Evolutionary conservation across 1,140 invertebrate genomes (phyloP), one percentile per base, ranked within the genome.

Genomic region (Diorhabda sublineata): DNA sequence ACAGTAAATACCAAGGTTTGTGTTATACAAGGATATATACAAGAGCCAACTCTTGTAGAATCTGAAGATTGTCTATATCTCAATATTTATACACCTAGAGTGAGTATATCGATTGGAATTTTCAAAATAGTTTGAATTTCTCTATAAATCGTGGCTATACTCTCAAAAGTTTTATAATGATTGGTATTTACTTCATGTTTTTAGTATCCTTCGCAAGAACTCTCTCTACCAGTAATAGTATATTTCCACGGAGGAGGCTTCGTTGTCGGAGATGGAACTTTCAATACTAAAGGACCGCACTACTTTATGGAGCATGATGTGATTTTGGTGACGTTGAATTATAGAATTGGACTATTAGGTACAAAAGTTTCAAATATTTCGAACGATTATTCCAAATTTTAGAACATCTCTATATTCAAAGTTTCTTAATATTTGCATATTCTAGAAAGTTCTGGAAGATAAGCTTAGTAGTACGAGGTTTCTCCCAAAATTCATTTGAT

Each of bases 221-320:
- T 45, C 5, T 64, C 68, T 44, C 47, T 68, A 41, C 66, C 71
- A 4, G 71, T 73, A 3, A 73, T 73, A 68, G 62, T 70, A 5
- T 68, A 60, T 42, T 47, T 73, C 4, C 60, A 73, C 45, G 71
- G 71, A 44, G 71, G 71, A 47, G 71, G 66, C n/a, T 73, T 69
- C 58, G 45, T 60, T 4, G 43, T 58, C 9, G 71, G 71, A 8
- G 11, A 52, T 44, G 63, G 44, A 44, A 11, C 44, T n/a, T 11
- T 65, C 8, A 42, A 65, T 11, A 7, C 9, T 3, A 47, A 44
- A 41, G 66, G 69, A 2, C 69, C 71, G 5, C 66, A 70, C 52
- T 69, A 68, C 56, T 66, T 73, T 4, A 57, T 73, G 61, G 66
- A 70, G 4, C n/a, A 70, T 26, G 66, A 66, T 8, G 67, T 73